Percentiles rank a stretch among this genome's conserved stretches.
These are phyloP conservation scores for Mastigias papua DNA, from an alignment of 30 jellyfish, hydroid and myxozoan species.

Conservation along the genomic window DNA sequence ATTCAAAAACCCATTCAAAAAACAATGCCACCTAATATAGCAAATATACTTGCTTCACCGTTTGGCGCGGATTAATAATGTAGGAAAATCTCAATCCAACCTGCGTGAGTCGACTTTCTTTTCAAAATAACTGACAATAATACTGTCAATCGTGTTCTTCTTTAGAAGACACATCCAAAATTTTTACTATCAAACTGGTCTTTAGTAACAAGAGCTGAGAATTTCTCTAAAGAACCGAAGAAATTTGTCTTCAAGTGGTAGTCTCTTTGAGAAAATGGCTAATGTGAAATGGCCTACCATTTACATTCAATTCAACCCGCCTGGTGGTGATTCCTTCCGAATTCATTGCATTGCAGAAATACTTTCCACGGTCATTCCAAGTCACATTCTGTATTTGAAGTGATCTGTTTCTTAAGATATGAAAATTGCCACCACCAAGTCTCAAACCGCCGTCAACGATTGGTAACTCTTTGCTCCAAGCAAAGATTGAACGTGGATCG, in stretches of 20 bases:
- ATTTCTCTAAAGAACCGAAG: no score
- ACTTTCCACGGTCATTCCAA: constrained; percentile 88
- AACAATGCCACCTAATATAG: background rate
- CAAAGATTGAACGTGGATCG: constrained; percentile 70
- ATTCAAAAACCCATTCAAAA: background rate
- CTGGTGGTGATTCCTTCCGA: constrained; percentile 77
- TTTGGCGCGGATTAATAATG: background rate
- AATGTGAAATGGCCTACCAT: constrained; percentile 43
- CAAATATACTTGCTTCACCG: background rate
- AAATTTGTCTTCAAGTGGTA: no score
- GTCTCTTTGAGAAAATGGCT: no score
- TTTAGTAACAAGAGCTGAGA: no score
- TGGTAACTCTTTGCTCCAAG: constrained; percentile 64
- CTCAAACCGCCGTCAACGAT: constrained; percentile 35
- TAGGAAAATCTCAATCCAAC: background rate
- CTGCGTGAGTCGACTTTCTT: background rate
- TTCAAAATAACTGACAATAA: no score
- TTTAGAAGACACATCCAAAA: no score
- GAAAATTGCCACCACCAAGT: constrained; percentile 27
- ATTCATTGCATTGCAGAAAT: constrained; percentile 86
- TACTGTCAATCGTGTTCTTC: no score
- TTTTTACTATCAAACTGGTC: no score
- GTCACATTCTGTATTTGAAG: constrained; percentile 57
- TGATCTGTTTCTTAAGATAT: constrained; percentile 31
- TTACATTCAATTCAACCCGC: constrained; percentile 68